phyloP scores from a whole-genome alignment of 1,140 invertebrate species.

The Saccostrea cuccullata region DNA sequence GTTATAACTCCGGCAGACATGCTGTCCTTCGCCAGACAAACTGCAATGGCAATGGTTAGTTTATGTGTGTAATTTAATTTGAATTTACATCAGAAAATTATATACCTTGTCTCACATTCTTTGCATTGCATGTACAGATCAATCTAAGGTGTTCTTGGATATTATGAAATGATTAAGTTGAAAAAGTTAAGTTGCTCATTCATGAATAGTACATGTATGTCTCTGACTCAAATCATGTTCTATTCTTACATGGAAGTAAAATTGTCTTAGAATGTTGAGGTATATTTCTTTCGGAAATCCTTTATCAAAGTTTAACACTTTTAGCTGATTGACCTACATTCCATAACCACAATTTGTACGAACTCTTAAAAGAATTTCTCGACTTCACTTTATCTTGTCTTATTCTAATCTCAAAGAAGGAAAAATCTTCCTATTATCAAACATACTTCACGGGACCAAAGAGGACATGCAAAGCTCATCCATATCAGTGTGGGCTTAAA shows the following conservation, averaged over 20 bases:
- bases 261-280: not conserved
- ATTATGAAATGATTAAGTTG: not conserved
- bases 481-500: not conserved
- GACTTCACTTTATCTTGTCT: not conserved
- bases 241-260: not conserved
- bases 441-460: not conserved
- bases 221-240: not conserved
- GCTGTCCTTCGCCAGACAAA: slow-evolving; percentile 76
- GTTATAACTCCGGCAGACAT: slow-evolving; percentile 74
- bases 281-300: not conserved
- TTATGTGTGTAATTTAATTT: not conserved
- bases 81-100: not conserved
- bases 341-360: not conserved
- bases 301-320: not conserved
- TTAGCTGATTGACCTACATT: slow-evolving; percentile 1
- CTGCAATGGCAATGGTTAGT: slow-evolving; percentile 77
- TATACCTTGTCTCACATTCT: too few species aligned
- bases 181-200: not conserved
- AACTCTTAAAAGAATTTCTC: not conserved
- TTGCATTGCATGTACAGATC: not conserved
- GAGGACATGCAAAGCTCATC: not conserved
- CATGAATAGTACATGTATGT: not conserved
- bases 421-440: not conserved
- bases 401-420: not conserved
- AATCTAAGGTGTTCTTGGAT: not conserved